phyloP scores from a whole-genome alignment of 2,888 invertebrate genomes.

The Megaustenia siamemsis region DNA sequence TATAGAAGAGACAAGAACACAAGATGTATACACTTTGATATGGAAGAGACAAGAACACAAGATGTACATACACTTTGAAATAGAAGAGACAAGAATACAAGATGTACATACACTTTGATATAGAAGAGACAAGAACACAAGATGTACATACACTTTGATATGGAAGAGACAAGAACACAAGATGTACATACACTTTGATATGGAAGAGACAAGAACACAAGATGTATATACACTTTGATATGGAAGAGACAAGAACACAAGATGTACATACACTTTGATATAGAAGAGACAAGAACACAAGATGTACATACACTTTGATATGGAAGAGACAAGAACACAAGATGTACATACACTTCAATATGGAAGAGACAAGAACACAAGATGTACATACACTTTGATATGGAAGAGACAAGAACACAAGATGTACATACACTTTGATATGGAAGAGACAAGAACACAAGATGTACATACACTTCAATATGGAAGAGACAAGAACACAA shows the following conservation, averaged over 20 bases:
- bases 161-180: background rate
- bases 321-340: background rate
- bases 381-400: constrained; percentile 9
- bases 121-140: background rate
- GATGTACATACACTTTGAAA: constrained; percentile 8
- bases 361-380: background rate
- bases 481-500: background rate
- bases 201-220: background rate
- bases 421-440: constrained; percentile 9
- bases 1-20: background rate
- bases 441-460: background rate
- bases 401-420: background rate
- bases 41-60: background rate
- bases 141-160: constrained; percentile 9
- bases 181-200: constrained; percentile 9
- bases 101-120: constrained; percentile 9
- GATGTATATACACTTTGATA: constrained; percentile 7
- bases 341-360: constrained; percentile 3
- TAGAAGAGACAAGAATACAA: background rate
- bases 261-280: constrained; percentile 9
- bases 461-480: constrained; percentile 3
- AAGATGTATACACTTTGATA: constrained; percentile 7
- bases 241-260: background rate
- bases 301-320: constrained; percentile 9
- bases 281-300: background rate